Base-by-base conservation (phyloP, 2,888 invertebrate genomes). In the Eupithecia tripunctaria region DNA sequence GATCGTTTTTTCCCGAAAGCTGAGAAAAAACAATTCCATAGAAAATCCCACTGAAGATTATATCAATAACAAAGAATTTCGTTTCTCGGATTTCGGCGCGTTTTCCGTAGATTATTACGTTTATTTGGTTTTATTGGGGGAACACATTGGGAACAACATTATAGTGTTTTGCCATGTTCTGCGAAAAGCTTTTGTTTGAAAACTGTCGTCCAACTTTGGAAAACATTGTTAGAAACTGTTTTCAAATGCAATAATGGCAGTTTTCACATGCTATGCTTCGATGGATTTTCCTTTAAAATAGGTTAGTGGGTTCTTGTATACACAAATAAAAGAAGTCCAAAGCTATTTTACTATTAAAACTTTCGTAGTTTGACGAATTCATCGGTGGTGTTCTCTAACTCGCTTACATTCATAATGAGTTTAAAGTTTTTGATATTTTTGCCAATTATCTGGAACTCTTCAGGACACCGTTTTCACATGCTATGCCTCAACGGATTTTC, bases 91-190 rank as follows among this genome's bases (percentile, higher is more conserved):
- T 25, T 15, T 67, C 36, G 41, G 41, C 41, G 41, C 66, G 68
- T 71, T 68, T 66, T 41, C 32, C 18, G 51, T 65, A 41, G 67
- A 72, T 74, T 72, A 75, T 72, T 70, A 67, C 69, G 59, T 75
- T 74, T 72, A 74, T 75, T 41, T 15, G 68, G 65, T 63, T 75
- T 71, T 75, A 73, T 75, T 71, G 70, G 72, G 68, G 71, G 66
- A 76, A 71, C 64, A 70, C 70, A 72, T 18, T 59, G 18, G 70
- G 70, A 68, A 72, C 67, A 62, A 71, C n/a, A 29, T 60, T 29
- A 64, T 64, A 64, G 25, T 64, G 64, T 64, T 60, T 56, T 41
- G 64, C 25, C 5, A 63, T 21, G 36, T 36, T 64, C 36, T 15
- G 25, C 5, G 36, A 74, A 74, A 72, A 68, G 65, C 64, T 68